phyloP scores from a whole-genome alignment of 2,888 invertebrate genomes.

The Allygus modestus region DNA sequence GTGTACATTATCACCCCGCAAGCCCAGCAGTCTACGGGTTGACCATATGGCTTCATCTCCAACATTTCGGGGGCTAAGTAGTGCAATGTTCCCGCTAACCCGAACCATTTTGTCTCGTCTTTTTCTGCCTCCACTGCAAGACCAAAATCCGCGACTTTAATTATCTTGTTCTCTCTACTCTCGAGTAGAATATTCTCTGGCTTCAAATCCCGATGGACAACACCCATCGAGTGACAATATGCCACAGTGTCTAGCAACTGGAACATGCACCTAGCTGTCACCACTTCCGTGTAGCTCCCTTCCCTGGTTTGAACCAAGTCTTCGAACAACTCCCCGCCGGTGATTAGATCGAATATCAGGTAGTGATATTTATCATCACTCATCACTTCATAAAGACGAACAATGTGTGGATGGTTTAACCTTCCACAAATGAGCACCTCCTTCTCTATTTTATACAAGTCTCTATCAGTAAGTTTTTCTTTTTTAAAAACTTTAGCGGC shows the following conservation, averaged over 20 bases:
- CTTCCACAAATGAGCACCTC: neutral
- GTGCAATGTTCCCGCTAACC: neutral
- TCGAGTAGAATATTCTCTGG: slow-evolving; percentile 38
- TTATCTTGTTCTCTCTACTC: slow-evolving; percentile 5
- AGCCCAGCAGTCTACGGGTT: slow-evolving; percentile 34
- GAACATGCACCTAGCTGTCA: slow-evolving; percentile 19
- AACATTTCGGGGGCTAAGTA: slow-evolving; percentile 38
- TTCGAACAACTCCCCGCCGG: slow-evolving; percentile 36
- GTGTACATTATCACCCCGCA: slow-evolving; percentile 30
- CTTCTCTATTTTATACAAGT: slow-evolving; percentile 22
- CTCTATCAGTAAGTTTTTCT: neutral
- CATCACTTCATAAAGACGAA: neutral
- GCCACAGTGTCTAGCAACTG: slow-evolving; percentile 4
- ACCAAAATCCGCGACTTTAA: slow-evolving; percentile 18
- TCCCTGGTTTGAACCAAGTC: neutral
- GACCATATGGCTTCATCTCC: slow-evolving; percentile 6
- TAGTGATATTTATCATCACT: neutral
- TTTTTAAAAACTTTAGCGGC: slow-evolving; percentile 19
- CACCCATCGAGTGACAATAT: slow-evolving; percentile 1
- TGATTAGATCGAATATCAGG: slow-evolving; percentile 30
- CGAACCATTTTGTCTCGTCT: slow-evolving; percentile 1
- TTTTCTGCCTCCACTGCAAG: neutral
- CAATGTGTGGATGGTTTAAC: slow-evolving; percentile 8
- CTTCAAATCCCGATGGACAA: slow-evolving; percentile 23
- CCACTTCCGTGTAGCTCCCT: slow-evolving; percentile 14